A percentile compares a stretch with the other conserved stretches of the same genome.
phyloP scores from a whole-genome alignment of 2,113 vertebrate genomes.

The Corythaeola cristata region DNA sequence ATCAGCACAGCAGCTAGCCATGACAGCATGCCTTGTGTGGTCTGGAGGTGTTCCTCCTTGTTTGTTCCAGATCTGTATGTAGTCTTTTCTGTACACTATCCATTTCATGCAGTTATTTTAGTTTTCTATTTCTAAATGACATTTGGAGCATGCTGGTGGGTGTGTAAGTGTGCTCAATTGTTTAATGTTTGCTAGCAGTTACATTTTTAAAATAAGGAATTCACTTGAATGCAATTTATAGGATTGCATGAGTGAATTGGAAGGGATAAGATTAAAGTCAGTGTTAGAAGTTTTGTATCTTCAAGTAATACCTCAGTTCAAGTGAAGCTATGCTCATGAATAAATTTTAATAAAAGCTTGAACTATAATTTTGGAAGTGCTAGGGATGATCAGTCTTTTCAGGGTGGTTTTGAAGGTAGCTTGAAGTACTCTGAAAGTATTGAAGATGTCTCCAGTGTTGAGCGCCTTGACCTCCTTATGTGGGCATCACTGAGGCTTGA shows the following conservation, averaged over 20 bases:
- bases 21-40: not conserved
- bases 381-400: not conserved
- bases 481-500: not conserved
- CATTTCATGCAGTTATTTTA: not conserved
- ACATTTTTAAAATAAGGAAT: not conserved
- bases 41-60: not conserved
- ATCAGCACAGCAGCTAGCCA: not conserved
- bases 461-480: not conserved
- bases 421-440: not conserved
- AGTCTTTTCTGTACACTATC: not conserved
- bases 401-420: not conserved
- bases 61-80: not conserved
- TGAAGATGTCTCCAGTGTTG: not conserved
- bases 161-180: not conserved
- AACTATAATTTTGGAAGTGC: not conserved
- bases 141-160: not conserved
- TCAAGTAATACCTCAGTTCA: not conserved
- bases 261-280: not conserved
- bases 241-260: not conserved
- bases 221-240: not conserved
- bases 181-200: not conserved
- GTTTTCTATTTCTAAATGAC: not conserved
- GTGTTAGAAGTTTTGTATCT: not conserved
- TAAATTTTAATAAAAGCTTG: not conserved
- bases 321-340: not conserved